Evolutionary conservation across 1,140 invertebrate genomes (phyloP), one percentile per base, ranked within the genome.

Genomic region (Delia radicum): DNA sequence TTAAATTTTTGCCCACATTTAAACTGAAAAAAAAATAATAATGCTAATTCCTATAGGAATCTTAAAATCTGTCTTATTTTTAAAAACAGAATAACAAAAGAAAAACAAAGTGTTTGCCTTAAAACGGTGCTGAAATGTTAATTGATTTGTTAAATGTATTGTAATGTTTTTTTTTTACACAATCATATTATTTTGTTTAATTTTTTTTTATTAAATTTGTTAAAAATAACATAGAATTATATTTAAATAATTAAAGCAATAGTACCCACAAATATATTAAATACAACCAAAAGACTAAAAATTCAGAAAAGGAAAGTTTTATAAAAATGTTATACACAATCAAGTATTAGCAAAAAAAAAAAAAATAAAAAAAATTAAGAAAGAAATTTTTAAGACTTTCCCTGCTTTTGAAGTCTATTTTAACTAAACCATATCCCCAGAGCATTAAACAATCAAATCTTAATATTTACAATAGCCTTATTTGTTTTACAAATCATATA

Each of bases 51-150:
- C n/a, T n/a, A n/a, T n/a, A n/a, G n/a, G n/a, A n/a, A n/a, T n/a
- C n/a, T n/a, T n/a, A n/a, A n/a, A n/a, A n/a, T n/a, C n/a, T n/a
- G n/a, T n/a, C n/a, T n/a, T n/a, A n/a, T n/a, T n/a, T n/a, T n/a
- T n/a, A n/a, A n/a, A n/a, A n/a, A n/a, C n/a, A n/a, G n/a, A n/a
- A n/a, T n/a, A n/a, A n/a, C n/a, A n/a, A n/a, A n/a, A n/a, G n/a
- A n/a, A n/a, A n/a, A 65, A 31, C 21, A 15, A 61, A 33, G 65
- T 67, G 76, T 82, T 85, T 85, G 83, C 83, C 83, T 83, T 85
- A 82, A 85, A 80, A 84, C 79, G 83, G 83, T 85, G 83, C 83
- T 85, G 83, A 85, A 85, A 85, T 85, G 80, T 85, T 85, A 61
- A 74, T 31, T 61, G 55, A 31, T 31, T 61, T 55, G 46, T 61